Evolutionary conservation across 2,113 vertebrate genomes (phyloP), one percentile per base, ranked within the genome.

Genomic region (Cisticola juncidis): DNA sequence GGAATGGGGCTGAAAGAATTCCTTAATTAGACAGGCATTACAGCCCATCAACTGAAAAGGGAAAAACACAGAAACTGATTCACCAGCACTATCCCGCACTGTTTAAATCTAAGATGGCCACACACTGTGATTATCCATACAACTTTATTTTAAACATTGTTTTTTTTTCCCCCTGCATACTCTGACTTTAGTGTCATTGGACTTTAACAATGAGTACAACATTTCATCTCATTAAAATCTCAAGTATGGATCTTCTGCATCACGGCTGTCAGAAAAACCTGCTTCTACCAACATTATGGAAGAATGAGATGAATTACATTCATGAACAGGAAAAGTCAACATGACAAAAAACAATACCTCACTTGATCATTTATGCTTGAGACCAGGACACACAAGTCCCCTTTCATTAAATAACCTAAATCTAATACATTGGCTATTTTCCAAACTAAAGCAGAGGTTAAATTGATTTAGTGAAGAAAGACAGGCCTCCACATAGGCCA

Each of bases 71-170:
- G 9, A 26, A 80, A 83, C 14, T 38, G 10, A 65, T 24, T 58
- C 29, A 81, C 21, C 21, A 53, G 8, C 3, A 1, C 21, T 35
- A 60, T 24, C 47, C 42, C 61, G 36, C 17, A 36, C 38, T 35
- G 21, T 26, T 87, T 58, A 61, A 80, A 69, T 57, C 11, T 6
- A 70, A 81, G 9, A 81, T 2, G 5, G 17, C 6, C 58, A 47
- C 13, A 60, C 0, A 2, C 22, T 22, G 35, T 7, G 3, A 64
- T 60, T 64, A 73, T 7, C 21, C 26, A 28, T 23, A 26, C 2
- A 93, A 47, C 21, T 76, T 70, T 11, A 36, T 6, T 22, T 57
- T 64, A 64, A 74, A 71, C 12, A 16, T 1, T 23, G 2, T 6
- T 51, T 44, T 58, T 14, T 8, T 11, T 15, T 6, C 16, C 14